Evolutionary conservation across 2,113 vertebrate species (phyloP), one percentile per base, ranked within the genome.

Genomic region (Pyxicephalus adspersus): DNA sequence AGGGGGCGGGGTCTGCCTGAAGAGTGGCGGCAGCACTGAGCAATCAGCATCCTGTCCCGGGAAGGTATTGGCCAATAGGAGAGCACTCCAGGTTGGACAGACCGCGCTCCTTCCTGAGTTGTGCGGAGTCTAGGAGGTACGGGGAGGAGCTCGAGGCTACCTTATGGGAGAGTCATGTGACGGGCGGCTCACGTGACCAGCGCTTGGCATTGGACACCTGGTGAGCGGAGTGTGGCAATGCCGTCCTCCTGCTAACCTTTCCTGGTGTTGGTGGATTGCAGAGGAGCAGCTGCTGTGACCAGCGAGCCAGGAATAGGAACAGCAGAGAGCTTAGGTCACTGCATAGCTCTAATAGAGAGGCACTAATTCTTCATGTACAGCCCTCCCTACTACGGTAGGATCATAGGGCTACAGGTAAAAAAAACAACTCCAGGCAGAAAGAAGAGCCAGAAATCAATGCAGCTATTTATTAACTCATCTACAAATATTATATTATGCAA

Each of bases 151-250:
- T 11, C 34, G 26, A 28, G 23, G n/a, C 38, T 28, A 63, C 67
- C 28, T 72, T 72, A 57, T 31, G 66, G 55, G 20, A 11, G 3
- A 38, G 67, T 72, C 78, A 80, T 63, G 78, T 80, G 78, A 80
- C 19, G 6, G 26, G 0, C 2, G 52, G 20, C 16, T 64, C 67
- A 80, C 31, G 78, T 80, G 67, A 76, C 34, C 8, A 34, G n/a
- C 20, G 57, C 0, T 55, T 80, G 25, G 57, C 16, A 23, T n/a
- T 19, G 78, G 77, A 72, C 19, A 72, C 66, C 65, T 80, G 65
- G 63, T 55, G 2, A 57, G 55, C 17, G 15, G 45, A 22, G 16
- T 1, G 61, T 3, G 2, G 17, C 2, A 26, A 17, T 23, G 31
- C 7, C n/a, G n/a, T 16, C 31, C 31, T 50, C 5, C 60, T 51